These are phyloP conservation scores for Drosophila ambigua DNA, from an alignment of 1,140 invertebrate genomes.

Conservation along the genomic window DNA sequence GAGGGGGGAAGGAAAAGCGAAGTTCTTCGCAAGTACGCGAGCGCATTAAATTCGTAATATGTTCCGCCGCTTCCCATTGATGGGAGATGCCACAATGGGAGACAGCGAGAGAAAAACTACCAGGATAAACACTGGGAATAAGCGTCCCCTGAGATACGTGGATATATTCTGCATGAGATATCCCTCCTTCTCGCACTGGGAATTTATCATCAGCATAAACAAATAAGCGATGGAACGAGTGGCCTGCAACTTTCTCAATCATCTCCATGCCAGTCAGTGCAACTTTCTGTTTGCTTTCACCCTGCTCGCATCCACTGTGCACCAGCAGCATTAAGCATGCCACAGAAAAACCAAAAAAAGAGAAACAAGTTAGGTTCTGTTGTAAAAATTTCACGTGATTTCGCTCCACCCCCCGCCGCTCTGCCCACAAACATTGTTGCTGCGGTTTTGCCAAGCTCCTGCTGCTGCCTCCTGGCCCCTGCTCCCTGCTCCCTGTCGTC, in stretches of 20 bases:
- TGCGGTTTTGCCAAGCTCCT: constrained; percentile 45
- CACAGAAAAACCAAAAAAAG: neutral
- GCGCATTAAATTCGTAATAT: constrained; percentile 80
- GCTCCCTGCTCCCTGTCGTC: neutral
- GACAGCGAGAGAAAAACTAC: neutral
- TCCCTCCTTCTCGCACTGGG: too few species aligned
- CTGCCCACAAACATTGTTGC: constrained; percentile 52
- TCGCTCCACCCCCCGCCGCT: constrained; percentile 52
- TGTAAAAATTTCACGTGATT: constrained; percentile 81
- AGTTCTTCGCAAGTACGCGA: constrained; percentile 70
- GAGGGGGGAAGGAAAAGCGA: constrained; percentile 9
- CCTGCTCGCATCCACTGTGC: constrained; percentile 42
- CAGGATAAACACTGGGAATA: constrained; percentile 15
- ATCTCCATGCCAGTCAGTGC: neutral
- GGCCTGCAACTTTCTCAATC: neutral
- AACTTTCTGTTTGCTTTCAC: neutral
- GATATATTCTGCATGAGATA: too few species aligned
- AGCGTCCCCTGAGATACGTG: too few species aligned
- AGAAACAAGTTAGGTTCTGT: constrained; percentile 59
- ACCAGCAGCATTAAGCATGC: neutral
- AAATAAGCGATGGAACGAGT: too few species aligned
- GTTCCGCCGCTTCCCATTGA: constrained; percentile 69
- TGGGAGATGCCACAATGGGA: constrained; percentile 44
- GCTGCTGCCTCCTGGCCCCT: constrained; percentile 11
- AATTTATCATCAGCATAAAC: too few species aligned